These are phyloP conservation scores for Busseola fusca DNA, from an alignment of 2,888 invertebrate species.

Conservation along the genomic window DNA sequence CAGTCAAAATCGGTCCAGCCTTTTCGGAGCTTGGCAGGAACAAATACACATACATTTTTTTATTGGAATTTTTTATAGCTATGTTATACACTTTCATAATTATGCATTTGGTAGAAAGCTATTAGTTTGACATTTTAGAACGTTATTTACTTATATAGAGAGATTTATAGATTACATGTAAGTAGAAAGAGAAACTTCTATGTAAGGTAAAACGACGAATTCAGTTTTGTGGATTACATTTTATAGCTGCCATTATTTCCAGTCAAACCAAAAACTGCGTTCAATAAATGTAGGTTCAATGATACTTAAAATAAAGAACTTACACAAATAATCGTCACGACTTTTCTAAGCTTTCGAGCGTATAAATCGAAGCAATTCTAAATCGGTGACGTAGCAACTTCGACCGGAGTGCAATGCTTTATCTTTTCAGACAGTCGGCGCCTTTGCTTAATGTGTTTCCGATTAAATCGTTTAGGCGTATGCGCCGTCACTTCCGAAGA, in stretches of 20 bases:
- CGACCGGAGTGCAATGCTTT: constrained; percentile 51
- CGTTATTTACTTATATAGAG: background rate
- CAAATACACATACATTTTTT: background rate
- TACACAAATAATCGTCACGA: background rate
- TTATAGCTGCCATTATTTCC: constrained; percentile 9
- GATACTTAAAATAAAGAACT: background rate
- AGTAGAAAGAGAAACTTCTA: background rate
- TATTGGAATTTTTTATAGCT: background rate
- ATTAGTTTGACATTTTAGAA: background rate
- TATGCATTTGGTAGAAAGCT: background rate
- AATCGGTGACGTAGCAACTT: constrained; percentile 63
- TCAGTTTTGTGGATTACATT: constrained; percentile 4
- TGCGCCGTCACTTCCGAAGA: constrained; percentile 54
- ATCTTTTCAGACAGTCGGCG: constrained; percentile 63
- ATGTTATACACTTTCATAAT: background rate
- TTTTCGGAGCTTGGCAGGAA: background rate
- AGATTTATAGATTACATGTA: background rate
- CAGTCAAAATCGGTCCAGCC: background rate
- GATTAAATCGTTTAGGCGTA: constrained; percentile 64
- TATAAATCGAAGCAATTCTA: constrained; percentile 38
- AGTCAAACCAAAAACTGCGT: background rate
- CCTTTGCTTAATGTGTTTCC: constrained; percentile 64
- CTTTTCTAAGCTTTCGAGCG: background rate
- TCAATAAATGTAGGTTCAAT: background rate
- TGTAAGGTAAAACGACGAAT: background rate